Evolutionary conservation across 2,113 vertebrate species (phyloP), one percentile per base, ranked within the genome.

Genomic region (Mormyrus lacerda): DNA sequence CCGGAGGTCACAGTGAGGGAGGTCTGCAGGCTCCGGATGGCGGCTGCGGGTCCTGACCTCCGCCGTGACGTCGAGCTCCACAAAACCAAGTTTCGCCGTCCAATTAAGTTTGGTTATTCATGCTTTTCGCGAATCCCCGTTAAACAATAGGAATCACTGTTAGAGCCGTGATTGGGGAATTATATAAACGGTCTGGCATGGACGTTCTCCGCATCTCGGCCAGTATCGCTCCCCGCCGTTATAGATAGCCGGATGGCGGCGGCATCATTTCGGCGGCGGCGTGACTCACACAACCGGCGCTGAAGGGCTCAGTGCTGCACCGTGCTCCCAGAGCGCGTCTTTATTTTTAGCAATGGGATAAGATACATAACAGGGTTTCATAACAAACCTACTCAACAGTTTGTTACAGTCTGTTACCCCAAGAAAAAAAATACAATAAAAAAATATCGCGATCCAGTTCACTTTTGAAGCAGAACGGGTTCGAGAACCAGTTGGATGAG

Each of bases 311-410:
- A 31, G 48, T 17, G 50, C 50, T n/a, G 85, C n/a, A 53, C 85
- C 31, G 7, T 5, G 11, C 13, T 87, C 51, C 55, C 87, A 87
- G 42, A 17, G 87, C n/a, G 10, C 3, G 24, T 44, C 39, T 87
- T 58, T 87, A 87, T 87, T 65, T 87, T 65, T 65, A 87, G 87
- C 39, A 65, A 44, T 45, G 87, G 55, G 55, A 87, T 65, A 87
- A 87, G 87, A 87, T 87, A 61, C 55, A 58, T 87, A 87, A 87
- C 87, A 87, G 53, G 87, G 87, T 87, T 87, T 87, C 87, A 87
- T 87, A 87, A 87, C 87, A 87, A 87, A 87, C 55, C 87, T 55
- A 61, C 55, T 87, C 51, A 50, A 87, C 48, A 39, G 35, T 87
- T 61, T 44, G 87, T 65, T 65, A 45, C 87, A 87, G 85, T 87